Percentiles rank a stretch among this genome's conserved stretches.
phyloP scores from a whole-genome alignment of 2,888 invertebrate genomes.

The Folsomia manolachei region DNA sequence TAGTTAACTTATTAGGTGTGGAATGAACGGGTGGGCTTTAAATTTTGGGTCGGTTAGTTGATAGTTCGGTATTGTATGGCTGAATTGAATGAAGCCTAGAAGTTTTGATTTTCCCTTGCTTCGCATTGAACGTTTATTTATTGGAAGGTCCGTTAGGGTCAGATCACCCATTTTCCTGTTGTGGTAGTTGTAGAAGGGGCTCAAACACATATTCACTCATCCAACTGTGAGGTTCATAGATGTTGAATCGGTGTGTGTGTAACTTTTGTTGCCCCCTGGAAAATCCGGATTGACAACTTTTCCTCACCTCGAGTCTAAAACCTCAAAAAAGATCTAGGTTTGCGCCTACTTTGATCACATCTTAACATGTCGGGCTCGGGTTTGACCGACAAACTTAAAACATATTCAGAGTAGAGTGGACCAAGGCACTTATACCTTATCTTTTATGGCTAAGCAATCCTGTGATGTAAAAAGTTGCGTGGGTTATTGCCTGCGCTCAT shows the following conservation, averaged over 20 bases:
- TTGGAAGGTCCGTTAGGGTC: slow-evolving; percentile 46
- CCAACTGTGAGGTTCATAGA: background rate
- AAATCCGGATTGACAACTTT: slow-evolving; percentile 50
- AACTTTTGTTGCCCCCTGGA: slow-evolving; percentile 49
- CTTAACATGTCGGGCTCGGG: background rate
- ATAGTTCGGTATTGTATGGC: background rate
- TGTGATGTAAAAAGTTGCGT: background rate
- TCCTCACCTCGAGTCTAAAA: slow-evolving; percentile 23
- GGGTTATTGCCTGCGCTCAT: background rate
- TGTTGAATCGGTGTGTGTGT: background rate
- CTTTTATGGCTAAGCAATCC: too few species aligned
- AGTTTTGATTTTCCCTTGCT: too few species aligned
- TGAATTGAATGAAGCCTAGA: too few species aligned
- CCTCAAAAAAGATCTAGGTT: background rate
- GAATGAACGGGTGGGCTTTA: background rate
- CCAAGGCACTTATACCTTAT: too few species aligned
- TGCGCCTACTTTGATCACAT: background rate
- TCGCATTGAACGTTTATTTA: too few species aligned
- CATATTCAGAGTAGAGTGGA: background rate
- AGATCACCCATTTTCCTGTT: slow-evolving; percentile 39
- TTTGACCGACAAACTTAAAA: background rate
- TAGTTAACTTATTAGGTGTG: background rate
- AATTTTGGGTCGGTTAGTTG: background rate
- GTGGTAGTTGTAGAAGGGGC: slow-evolving; percentile 1
- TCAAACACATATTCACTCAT: background rate